Evolutionary conservation across 2,888 invertebrate genomes (phyloP).

Genomic region (Drosophila vallismaia): DNA sequence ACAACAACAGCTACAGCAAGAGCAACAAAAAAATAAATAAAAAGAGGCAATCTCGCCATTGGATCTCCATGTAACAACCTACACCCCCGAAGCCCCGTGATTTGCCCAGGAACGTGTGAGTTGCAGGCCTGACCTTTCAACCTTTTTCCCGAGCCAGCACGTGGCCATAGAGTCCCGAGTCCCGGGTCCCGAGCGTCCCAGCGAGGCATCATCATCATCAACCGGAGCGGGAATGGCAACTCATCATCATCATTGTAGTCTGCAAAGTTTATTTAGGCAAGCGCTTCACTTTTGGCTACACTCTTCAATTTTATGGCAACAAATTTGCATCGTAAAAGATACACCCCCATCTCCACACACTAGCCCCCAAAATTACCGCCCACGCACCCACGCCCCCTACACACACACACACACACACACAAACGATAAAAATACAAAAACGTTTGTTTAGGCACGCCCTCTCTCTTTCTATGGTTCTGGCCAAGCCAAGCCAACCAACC

Average conservation of each 20-base stretch:
- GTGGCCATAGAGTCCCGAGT: constrained; percentile 49
- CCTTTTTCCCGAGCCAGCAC: constrained; percentile 72
- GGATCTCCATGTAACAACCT: constrained; percentile 15
- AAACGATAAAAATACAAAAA: constrained; percentile 76
- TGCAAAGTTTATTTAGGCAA: constrained; percentile 78
- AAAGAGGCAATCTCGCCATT: constrained; percentile 20
- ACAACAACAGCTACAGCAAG: neutral
- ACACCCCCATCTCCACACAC: constrained; percentile 52
- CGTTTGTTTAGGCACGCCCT: constrained; percentile 75
- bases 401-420: constrained; percentile 6
- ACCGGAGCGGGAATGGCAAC: constrained; percentile 54
- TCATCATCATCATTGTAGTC: constrained; percentile 76
- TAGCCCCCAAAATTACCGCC: constrained; percentile 37
- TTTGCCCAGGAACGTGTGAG: constrained; percentile 30
- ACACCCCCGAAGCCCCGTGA: neutral
- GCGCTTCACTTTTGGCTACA: constrained; percentile 60
- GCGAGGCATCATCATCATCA: constrained; percentile 47
- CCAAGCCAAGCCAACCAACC: constrained; percentile 11
- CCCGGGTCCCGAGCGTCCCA: constrained; percentile 31
- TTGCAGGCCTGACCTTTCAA: constrained; percentile 72
- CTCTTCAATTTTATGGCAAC: constrained; percentile 79
- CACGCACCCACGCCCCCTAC: constrained; percentile 20
- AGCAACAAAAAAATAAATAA: neutral
- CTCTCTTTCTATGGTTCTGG: constrained; percentile 8
- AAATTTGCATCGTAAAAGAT: constrained; percentile 78